Evolutionary conservation across 1,140 invertebrate species (phyloP).

Genomic region (Chrysomallon squamiferum): DNA sequence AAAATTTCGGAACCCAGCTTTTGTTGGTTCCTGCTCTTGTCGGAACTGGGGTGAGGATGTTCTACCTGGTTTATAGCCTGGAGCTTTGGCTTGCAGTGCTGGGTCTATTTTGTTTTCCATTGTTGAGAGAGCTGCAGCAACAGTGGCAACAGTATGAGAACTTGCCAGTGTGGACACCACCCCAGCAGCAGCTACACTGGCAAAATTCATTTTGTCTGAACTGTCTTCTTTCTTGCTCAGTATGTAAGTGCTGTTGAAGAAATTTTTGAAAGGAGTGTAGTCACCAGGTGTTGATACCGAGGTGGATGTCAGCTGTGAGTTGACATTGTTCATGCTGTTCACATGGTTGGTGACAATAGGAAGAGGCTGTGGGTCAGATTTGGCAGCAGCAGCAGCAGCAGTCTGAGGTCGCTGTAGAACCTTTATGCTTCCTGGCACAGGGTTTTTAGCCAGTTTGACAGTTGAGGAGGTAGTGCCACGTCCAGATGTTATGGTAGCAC

Average conservation of each 20-base stretch:
- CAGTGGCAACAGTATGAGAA: constrained; percentile 28
- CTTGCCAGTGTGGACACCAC: constrained; percentile 59
- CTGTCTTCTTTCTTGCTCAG: constrained; percentile 72
- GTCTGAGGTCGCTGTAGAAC: constrained; percentile 1
- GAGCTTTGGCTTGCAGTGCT: constrained; percentile 58
- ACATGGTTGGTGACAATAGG: constrained; percentile 46
- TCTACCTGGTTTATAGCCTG: constrained; percentile 46
- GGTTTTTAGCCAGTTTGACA: constrained; percentile 9
- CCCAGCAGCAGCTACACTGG: constrained; percentile 74
- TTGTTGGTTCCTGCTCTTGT: constrained; percentile 13
- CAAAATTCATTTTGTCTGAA: constrained; percentile 75
- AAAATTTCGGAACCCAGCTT: constrained; percentile 18
- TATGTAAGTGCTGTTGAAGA: constrained; percentile 75
- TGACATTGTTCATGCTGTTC: constrained; percentile 15
- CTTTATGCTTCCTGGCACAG: constrained; percentile 11
- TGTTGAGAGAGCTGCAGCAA: constrained; percentile 64
- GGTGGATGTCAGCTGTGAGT: constrained; percentile 1
- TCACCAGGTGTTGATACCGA: constrained; percentile 60
- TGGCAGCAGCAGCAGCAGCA: constrained; percentile 4
- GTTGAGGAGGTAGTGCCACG: constrained; percentile 15
- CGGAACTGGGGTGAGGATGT: constrained; percentile 36
- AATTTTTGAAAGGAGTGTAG: constrained; percentile 82
- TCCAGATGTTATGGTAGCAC: constrained; percentile 17
- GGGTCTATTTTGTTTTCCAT: constrained; percentile 67
- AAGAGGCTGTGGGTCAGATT: constrained; percentile 42